Percentiles rank a stretch among this genome's conserved stretches.
Conservation (phyloP, 2,888 invertebrate genomes). For the Nomada goodeniana region DNA sequence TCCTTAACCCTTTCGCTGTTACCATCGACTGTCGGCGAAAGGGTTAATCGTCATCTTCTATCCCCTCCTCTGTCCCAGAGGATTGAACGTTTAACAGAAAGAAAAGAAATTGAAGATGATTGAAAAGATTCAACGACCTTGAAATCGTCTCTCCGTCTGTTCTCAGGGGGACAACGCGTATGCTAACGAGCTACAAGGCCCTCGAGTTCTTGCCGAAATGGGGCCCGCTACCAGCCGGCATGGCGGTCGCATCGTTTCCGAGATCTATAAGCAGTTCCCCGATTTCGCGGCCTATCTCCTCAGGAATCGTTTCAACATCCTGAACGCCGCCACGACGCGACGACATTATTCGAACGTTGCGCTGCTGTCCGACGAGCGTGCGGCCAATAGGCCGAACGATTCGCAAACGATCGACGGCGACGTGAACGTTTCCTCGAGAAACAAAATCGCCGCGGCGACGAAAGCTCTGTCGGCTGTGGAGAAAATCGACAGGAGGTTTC, state of each 20-base stretch:
- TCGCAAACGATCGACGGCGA: background rate
- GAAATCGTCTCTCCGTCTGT: constrained; percentile 73
- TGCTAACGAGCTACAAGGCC: constrained; percentile 52
- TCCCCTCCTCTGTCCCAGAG: constrained; percentile 24
- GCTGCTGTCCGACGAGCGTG: background rate
- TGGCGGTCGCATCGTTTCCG: constrained; percentile 32
- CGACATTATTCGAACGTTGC: constrained; percentile 36
- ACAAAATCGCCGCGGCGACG: background rate
- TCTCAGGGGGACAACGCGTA: constrained; percentile 73
- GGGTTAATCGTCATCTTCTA: constrained; percentile 12
- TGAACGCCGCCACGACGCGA: background rate
- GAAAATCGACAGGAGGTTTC: background rate
- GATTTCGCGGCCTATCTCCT: constrained; percentile 10
- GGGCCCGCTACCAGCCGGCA: constrained; percentile 45
- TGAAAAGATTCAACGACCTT: constrained; percentile 34
- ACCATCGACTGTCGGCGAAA: background rate
- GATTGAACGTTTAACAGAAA: background rate
- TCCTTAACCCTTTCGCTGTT: constrained; percentile 9
- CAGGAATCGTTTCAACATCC: background rate
- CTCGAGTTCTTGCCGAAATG: constrained; percentile 62
- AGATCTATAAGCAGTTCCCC: constrained; percentile 49
- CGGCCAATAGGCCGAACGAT: too few relatives aligned
- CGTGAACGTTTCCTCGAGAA: background rate
- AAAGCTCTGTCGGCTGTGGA: background rate
- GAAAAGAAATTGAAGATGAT: background rate